Evolutionary conservation across 2,113 vertebrate species (phyloP), one percentile per base, ranked within the genome.

Genomic region (Prionailurus viverrinus): DNA sequence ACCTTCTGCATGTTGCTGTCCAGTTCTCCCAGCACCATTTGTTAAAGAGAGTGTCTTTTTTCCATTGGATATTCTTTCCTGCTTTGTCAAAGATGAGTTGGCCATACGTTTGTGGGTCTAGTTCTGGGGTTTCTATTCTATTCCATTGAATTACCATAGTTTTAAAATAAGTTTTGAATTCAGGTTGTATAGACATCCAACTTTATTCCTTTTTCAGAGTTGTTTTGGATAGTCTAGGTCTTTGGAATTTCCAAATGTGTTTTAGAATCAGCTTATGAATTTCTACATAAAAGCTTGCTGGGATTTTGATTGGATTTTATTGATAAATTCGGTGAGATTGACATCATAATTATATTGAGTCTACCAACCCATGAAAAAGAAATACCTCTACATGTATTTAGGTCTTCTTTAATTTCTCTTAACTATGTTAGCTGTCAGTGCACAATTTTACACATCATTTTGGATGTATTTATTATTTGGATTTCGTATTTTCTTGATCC

Each of bases 161-260:
- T 36, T 65, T 91, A 12, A 66, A 82, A 31, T 48, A 66, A 74
- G 27, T 68, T 27, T 95, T 69, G 39, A 53, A 55, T n/a, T 95
- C 55, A 48, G 29, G 13, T 45, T 81, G 45, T 84, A 95, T 84
- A 48, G 11, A 68, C 69, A 87, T 85, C 53, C 31, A 91, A 5
- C 39, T 87, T 45, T 53, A 51, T 68, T 74, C 27, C n/a, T 63
- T 91, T 27, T 76, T 73, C 65, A 87, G 58, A 66, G 45, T 74
- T 81, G 19, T 92, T 92, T 80, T 65, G n/a, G n/a, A 31, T 81
- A 73, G 39, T 71, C 33, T 81, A 73, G 19, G 21, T 73, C 63
- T 87, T 92, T 73, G 74, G 16, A 88, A 55, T 95, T 69, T 95
- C 69, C n/a, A 55, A 74, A 12, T 66, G 21, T 69, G 78, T 90